Evolutionary conservation across 2,888 invertebrate species (phyloP), one percentile per base, ranked within the genome.

Genomic region (Drosophila suboccidentalis): DNA sequence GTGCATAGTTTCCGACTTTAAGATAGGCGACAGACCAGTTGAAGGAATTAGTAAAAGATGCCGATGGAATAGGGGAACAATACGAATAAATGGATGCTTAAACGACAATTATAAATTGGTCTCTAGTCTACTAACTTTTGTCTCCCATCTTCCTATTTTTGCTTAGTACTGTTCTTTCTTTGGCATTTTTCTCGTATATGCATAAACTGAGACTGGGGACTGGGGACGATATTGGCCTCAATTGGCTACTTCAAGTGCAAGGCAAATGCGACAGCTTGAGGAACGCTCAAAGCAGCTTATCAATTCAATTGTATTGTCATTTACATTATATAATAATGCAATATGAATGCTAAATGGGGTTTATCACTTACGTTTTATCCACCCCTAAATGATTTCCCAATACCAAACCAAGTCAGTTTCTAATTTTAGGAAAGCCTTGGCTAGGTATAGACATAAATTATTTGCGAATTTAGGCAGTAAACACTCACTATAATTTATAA

Each of bases 211-310:
- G 47, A 36, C 51, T 26, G 19, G 47, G 49, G 29, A 46, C 39
- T 29, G 17, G 19, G 34, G 50, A 41, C 34, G 17, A 58, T 58
- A 57, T 54, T 49, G 29, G 57, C 51, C 62, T 62, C 73, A 85
- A 79, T 80, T 85, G 73, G 62, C 59, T 59, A 46, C 70, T 78
- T 65, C 75, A 82, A 72, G 72, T 70, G 69, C 82, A 66, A 87
- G 75, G 75, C 66, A 54, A 58, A 38, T 39, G 43, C 47, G 51
- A 36, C 49, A 32, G 53, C 8, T 34, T 11, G 44, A 34, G 41
- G 34, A 39, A 44, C 50, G 44, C 53, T 43, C 11, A 68, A 64
- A 68, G 44, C 53, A 41, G 57, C 61, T 60, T 46, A 59, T 71
- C 63, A 62, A 59, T 67, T 61, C 22, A 49, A 49, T 59, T 63